These are phyloP conservation scores for Phalanger gymnotis DNA, from an alignment of 2,797 vertebrate species.

Conservation along the genomic window DNA sequence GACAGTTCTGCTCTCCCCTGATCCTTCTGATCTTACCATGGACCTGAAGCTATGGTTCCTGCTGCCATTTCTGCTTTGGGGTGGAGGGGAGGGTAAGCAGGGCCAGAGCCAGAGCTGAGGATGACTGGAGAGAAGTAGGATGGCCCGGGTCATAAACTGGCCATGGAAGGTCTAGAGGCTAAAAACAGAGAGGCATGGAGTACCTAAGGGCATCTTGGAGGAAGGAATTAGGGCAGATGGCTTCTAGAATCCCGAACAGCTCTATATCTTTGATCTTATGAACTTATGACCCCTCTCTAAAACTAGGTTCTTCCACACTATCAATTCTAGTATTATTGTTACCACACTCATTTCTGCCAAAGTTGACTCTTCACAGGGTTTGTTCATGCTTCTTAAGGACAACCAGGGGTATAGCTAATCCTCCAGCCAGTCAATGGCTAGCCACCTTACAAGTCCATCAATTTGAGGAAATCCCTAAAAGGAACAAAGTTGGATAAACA, in stretches of 20 bases:
- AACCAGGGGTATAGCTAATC: not conserved
- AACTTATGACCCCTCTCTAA: not conserved
- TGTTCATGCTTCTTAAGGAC: not conserved
- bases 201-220: too few relatives aligned
- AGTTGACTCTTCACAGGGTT: not conserved
- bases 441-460: not conserved
- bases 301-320: not conserved
- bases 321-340: too few relatives aligned
- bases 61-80: not conserved
- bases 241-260: not conserved
- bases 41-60: not conserved
- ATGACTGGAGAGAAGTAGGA: not conserved
- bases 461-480: not conserved
- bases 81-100: constrained; percentile 8
- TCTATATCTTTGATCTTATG: not conserved
- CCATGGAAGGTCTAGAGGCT: not conserved
- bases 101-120: not conserved
- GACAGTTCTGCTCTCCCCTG: not conserved
- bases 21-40: not conserved
- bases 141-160: not conserved
- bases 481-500: not conserved
- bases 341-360: not conserved
- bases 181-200: not conserved
- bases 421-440: not conserved
- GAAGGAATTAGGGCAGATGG: not conserved